These are phyloP conservation scores for Drosophila cognata DNA, from an alignment of 2,888 invertebrate species.

Conservation along the genomic window DNA sequence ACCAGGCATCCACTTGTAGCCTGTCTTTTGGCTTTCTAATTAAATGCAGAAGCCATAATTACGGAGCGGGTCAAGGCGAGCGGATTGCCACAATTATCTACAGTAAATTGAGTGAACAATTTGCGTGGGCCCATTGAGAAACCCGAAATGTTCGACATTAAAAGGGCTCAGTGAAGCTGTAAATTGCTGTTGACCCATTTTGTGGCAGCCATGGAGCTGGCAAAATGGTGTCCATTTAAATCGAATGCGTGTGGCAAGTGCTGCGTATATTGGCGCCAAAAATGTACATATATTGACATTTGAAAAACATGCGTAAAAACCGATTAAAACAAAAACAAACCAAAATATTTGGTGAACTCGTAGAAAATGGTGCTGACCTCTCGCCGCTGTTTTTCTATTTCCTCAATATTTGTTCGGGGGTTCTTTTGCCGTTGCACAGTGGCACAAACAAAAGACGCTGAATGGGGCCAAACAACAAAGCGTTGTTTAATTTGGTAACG, in stretches of 20 bases:
- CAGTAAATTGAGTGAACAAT: slow-evolving; percentile 51
- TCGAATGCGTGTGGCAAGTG: slow-evolving; percentile 12
- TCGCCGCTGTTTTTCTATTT: slow-evolving; percentile 24
- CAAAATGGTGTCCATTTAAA: slow-evolving; percentile 32
- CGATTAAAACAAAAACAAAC: not conserved
- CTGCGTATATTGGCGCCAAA: slow-evolving; percentile 53
- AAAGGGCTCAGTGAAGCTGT: slow-evolving; percentile 27
- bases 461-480: slow-evolving; percentile 59
- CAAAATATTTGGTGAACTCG: not conserved
- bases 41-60: slow-evolving; percentile 40
- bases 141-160: slow-evolving; percentile 32
- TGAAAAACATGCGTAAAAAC: slow-evolving; percentile 3
- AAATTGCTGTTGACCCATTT: slow-evolving; percentile 47
- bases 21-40: slow-evolving; percentile 15
- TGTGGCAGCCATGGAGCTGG: slow-evolving; percentile 50
- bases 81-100: slow-evolving; percentile 58
- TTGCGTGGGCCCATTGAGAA: slow-evolving; percentile 25
- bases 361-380: slow-evolving; percentile 41
- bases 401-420: not conserved
- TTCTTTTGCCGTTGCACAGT: slow-evolving; percentile 4
- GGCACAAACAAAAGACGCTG: slow-evolving; percentile 71
- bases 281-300: slow-evolving; percentile 21
- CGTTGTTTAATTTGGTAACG: slow-evolving; percentile 59
- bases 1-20: not conserved
- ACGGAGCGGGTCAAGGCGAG: slow-evolving; percentile 26